phyloP scores from a whole-genome alignment of 64 coral and sea anemone genomes.

The Montipora capricornis region DNA sequence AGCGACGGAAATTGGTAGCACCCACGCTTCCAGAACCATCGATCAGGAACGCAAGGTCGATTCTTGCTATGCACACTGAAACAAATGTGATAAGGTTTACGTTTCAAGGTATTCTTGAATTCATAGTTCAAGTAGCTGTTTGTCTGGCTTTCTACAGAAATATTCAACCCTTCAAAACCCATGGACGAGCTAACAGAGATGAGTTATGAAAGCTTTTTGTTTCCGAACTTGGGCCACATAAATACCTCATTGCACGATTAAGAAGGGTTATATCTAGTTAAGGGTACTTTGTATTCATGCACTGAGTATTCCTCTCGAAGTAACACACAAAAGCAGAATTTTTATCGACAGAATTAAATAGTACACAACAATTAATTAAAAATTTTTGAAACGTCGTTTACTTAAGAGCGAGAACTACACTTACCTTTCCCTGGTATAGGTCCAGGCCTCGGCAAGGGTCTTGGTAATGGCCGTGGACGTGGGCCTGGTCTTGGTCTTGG shows the following conservation, averaged over 20 bases:
- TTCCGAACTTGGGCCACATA: too few relatives aligned
- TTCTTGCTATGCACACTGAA: constrained; percentile 70
- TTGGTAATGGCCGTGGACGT: constrained; percentile 24
- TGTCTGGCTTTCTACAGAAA: too few relatives aligned
- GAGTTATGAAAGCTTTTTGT: too few relatives aligned
- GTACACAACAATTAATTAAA: too few relatives aligned
- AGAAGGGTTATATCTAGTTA: too few relatives aligned
- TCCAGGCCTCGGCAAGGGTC: constrained; percentile 19
- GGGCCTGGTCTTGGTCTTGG: constrained; percentile 31
- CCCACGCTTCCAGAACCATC: constrained; percentile 84
- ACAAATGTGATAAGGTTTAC: neutral
- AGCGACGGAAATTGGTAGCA: constrained; percentile 67
- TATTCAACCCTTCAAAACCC: too few relatives aligned
- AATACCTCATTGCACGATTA: too few relatives aligned
- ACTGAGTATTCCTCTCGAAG: too few relatives aligned
- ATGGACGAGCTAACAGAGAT: too few relatives aligned
- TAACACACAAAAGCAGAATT: too few relatives aligned
- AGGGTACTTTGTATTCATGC: too few relatives aligned
- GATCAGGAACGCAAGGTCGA: constrained; percentile 81
- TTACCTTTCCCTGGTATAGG: constrained; percentile 43
- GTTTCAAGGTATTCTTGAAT: neutral
- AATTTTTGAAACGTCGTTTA: neutral
- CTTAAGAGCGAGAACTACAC: neutral
- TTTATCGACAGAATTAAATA: too few relatives aligned
- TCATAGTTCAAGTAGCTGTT: neutral